Conservation (phyloP, 2,888 invertebrate species). For the Octodonta nipae region DNA sequence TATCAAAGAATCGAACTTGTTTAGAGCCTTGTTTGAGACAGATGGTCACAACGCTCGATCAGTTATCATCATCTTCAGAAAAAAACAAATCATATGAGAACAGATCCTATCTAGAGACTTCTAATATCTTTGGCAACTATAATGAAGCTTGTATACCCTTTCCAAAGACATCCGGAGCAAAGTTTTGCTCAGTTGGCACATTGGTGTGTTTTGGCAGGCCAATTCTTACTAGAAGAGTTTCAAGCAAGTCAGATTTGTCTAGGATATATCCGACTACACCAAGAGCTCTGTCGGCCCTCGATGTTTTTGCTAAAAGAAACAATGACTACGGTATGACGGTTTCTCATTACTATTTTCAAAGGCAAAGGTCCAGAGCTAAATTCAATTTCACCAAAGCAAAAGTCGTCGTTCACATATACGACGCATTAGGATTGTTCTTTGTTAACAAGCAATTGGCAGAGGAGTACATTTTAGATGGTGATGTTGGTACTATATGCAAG, state of each 20-base stretch:
- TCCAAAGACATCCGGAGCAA: slow-evolving; percentile 84
- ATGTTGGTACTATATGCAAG: slow-evolving; percentile 56
- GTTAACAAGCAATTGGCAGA: slow-evolving; percentile 70
- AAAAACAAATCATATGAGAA: slow-evolving; percentile 34
- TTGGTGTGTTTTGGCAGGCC: slow-evolving; percentile 76
- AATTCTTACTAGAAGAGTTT: slow-evolving; percentile 48
- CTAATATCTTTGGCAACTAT: slow-evolving; percentile 32
- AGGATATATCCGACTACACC: slow-evolving; percentile 45
- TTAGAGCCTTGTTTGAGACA: slow-evolving; percentile 73
- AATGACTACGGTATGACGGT: slow-evolving; percentile 36
- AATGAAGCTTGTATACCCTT: slow-evolving; percentile 80
- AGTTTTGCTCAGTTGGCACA: slow-evolving; percentile 77
- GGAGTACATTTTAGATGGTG: slow-evolving; percentile 57
- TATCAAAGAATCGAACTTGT: slow-evolving; percentile 74
- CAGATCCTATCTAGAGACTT: slow-evolving; percentile 19
- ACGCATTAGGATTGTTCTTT: slow-evolving; percentile 60
- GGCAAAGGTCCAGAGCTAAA: slow-evolving; percentile 19
- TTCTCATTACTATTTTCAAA: slow-evolving; percentile 65
- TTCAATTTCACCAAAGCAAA: slow-evolving; percentile 31
- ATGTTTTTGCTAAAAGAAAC: slow-evolving; percentile 31
- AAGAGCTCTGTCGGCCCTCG: slow-evolving; percentile 60
- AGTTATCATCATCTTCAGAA: slow-evolving; percentile 44
- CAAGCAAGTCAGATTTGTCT: slow-evolving; percentile 49
- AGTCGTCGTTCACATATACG: slow-evolving; percentile 60
- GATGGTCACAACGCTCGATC: slow-evolving; percentile 49